Conservation (phyloP, 1,140 invertebrate genomes). For the Drosophila mauritiana region DNA sequence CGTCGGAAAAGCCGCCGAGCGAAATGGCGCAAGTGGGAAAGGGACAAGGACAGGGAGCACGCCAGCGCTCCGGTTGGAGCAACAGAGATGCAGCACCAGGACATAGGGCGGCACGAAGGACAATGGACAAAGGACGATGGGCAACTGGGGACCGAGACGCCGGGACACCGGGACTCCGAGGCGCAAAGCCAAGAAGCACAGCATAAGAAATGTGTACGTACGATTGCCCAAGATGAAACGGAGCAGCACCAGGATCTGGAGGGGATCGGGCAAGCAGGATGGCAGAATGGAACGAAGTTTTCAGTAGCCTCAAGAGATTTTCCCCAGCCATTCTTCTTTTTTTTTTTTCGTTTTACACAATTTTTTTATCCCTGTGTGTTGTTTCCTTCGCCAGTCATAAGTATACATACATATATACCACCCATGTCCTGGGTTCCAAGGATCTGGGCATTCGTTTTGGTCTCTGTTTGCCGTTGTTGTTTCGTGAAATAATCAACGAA, state of each 20-base stretch:
- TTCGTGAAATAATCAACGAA: slow-evolving; percentile 73
- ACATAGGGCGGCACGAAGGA: neutral
- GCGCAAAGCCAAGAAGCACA: slow-evolving; percentile 75
- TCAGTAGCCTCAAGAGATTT: slow-evolving; percentile 82
- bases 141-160: slow-evolving; percentile 24
- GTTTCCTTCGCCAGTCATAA: neutral
- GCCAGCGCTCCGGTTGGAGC: no score
- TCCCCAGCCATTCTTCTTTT: slow-evolving; percentile 31
- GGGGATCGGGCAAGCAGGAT: slow-evolving; percentile 7
- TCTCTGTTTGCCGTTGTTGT: slow-evolving; percentile 40
- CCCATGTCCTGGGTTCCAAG: slow-evolving; percentile 13
- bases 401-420: neutral
- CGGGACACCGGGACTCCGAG: slow-evolving; percentile 16
- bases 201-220: slow-evolving; percentile 67
- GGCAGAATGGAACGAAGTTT: slow-evolving; percentile 54
- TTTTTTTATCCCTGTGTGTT: neutral
- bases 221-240: slow-evolving; percentile 58
- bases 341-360: slow-evolving; percentile 2
- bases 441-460: slow-evolving; percentile 37
- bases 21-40: slow-evolving; percentile 2
- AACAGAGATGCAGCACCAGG: slow-evolving; percentile 9
- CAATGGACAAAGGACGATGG: slow-evolving; percentile 13
- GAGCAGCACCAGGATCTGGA: slow-evolving; percentile 12
- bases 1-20: slow-evolving; percentile 23
- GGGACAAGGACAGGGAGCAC: slow-evolving; percentile 1